Evolutionary conservation across 2,888 invertebrate genomes (phyloP).

Genomic region (Diogma glabrata): DNA sequence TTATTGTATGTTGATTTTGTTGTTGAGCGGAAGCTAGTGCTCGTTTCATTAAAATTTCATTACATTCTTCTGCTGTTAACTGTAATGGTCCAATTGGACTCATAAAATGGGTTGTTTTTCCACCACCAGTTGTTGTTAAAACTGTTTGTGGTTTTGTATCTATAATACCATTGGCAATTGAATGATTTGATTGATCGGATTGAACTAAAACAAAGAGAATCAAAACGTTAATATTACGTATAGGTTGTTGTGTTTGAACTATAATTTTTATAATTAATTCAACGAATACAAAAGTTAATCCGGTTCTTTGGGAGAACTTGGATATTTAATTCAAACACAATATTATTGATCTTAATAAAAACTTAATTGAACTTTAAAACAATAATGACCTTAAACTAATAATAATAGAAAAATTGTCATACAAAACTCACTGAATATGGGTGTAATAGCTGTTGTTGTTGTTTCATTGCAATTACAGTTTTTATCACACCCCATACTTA

Average conservation of each 20-base stretch:
- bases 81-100: constrained; percentile 61
- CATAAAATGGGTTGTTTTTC: constrained; percentile 46
- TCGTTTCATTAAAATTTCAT: constrained; percentile 64
- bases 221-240: too few relatives aligned
- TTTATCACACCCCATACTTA: constrained; percentile 37
- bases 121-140: constrained; percentile 30
- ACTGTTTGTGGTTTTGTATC: constrained; percentile 37
- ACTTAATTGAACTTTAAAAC: too few relatives aligned
- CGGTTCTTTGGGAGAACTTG: too few relatives aligned
- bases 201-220: constrained; percentile 24
- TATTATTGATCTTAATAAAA: too few relatives aligned
- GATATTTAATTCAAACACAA: too few relatives aligned
- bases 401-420: constrained; percentile 3
- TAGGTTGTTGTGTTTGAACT: too few relatives aligned
- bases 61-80: constrained; percentile 64
- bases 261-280: too few relatives aligned
- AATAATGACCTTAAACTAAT: neutral
- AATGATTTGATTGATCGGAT: constrained; percentile 29
- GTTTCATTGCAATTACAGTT: constrained; percentile 31
- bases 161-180: constrained; percentile 34
- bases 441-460: constrained; percentile 11
- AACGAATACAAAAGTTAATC: too few relatives aligned
- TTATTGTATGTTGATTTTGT: constrained; percentile 33
- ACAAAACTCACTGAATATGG: constrained; percentile 12
- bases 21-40: constrained; percentile 54